A percentile compares a stretch with the other conserved stretches of the same genome.
phyloP scores from a whole-genome alignment of 2,797 vertebrate species.

The Moxostoma hubbsi region DNA sequence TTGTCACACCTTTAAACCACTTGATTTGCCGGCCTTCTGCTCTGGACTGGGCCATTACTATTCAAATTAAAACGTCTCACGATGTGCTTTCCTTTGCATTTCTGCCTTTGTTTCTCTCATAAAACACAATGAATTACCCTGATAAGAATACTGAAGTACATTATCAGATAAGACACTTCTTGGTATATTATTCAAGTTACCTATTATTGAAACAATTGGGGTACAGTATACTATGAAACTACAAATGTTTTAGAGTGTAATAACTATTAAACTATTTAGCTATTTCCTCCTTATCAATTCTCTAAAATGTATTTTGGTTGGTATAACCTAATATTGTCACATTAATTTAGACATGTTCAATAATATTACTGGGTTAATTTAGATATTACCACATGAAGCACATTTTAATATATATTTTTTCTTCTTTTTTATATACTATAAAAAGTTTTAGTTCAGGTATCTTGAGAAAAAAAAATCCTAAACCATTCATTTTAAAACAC shows the following conservation, averaged over 20 bases:
- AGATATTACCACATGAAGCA: too few species aligned
- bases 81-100: conserved; percentile 24
- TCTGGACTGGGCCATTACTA: conserved; percentile 63
- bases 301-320: too few species aligned
- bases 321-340: too few species aligned
- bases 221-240: background rate
- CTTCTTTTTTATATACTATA: too few species aligned
- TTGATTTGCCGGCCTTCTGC: conserved; percentile 63
- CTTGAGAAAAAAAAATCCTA: too few species aligned
- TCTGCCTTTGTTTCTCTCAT: conserved; percentile 4
- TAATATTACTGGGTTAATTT: too few species aligned
- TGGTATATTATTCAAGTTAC: background rate
- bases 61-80: conserved; percentile 63
- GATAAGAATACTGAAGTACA: conserved; percentile 33
- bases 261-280: too few species aligned
- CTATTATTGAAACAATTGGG: background rate
- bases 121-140: background rate
- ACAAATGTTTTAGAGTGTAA: background rate
- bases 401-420: too few species aligned
- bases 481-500: too few species aligned
- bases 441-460: too few species aligned
- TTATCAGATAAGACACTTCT: conserved; percentile 9
- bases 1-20: conserved; percentile 57
- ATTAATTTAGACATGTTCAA: too few species aligned
- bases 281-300: too few species aligned